phyloP scores from a whole-genome alignment of 1,140 invertebrate species.

The Drosophila sucinea region DNA sequence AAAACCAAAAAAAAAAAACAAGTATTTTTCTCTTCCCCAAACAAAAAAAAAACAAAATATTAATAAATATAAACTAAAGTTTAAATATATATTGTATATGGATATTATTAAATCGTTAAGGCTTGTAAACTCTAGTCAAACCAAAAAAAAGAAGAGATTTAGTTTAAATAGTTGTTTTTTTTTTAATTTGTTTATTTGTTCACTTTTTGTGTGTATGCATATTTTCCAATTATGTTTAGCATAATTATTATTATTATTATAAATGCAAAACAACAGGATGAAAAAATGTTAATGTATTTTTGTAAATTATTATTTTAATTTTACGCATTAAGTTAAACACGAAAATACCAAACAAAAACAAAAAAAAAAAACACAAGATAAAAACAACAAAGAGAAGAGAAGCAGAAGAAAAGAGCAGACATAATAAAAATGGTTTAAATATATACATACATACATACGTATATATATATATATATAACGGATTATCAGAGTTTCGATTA shows the following conservation, averaged over 20 bases:
- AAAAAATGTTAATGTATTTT: conserved; percentile 16
- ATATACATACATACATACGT: conserved; percentile 26
- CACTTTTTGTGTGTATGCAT: conserved; percentile 22
- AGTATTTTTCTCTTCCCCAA: conserved; percentile 48
- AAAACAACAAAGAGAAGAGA: conserved; percentile 22
- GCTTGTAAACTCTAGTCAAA: conserved; percentile 5
- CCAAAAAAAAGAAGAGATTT: conserved; percentile 4
- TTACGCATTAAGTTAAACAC: conserved; percentile 16
- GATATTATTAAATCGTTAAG: conserved; percentile 10
- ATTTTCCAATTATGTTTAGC: conserved; percentile 8
- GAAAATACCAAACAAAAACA: conserved; percentile 9
- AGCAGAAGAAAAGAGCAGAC: conserved; percentile 41
- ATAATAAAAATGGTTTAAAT: conserved; percentile 54
- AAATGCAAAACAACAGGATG: not conserved
- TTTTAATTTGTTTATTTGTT: conserved; percentile 55
- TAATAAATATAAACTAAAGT: conserved; percentile 38
- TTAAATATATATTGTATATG: conserved; percentile 42
- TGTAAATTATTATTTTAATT: conserved; percentile 26
- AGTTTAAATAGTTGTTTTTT: conserved; percentile 46
- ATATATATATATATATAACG: not conserved
- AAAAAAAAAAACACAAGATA: not conserved
- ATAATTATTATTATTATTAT: conserved; percentile 10
- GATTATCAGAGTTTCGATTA: conserved; percentile 28
- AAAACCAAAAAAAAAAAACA: conserved; percentile 23
- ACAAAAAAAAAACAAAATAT: conserved; percentile 16